Conservation (phyloP, 1,140 invertebrate genomes). For the Ostrea denselamellosa region DNA sequence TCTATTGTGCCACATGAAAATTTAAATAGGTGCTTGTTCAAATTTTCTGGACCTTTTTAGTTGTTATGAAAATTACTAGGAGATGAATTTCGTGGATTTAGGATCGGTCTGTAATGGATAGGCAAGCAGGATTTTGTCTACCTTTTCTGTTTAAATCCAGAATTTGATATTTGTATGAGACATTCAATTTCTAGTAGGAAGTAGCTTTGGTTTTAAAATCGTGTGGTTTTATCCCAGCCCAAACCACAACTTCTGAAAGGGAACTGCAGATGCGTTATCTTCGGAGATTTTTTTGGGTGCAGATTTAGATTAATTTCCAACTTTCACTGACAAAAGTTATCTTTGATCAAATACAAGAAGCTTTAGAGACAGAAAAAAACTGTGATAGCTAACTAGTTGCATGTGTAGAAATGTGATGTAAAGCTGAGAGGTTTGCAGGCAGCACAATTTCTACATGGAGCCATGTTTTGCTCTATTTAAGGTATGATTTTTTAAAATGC, state of each 20-base stretch:
- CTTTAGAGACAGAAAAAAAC: not conserved
- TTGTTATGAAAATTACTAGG: conserved; percentile 6
- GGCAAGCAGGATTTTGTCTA: not conserved
- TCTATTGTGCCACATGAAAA: conserved; percentile 28
- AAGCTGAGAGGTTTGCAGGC: not conserved
- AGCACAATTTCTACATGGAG: not conserved
- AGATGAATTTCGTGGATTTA: not conserved
- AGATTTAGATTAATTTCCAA: not conserved
- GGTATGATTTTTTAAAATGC: not conserved
- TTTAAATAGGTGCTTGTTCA: not conserved
- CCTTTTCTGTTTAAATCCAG: not conserved
- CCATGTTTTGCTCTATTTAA: not conserved
- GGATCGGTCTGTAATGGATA: conserved; percentile 20
- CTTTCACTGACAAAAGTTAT: conserved; percentile 26
- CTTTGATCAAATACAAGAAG: not conserved
- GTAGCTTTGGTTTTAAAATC: conserved; percentile 3
- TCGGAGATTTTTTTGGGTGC: not conserved
- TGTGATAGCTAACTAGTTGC: conserved; percentile 18
- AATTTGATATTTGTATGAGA: not conserved
- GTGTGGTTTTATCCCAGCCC: not conserved
- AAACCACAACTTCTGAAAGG: not conserved
- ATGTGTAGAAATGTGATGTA: not conserved
- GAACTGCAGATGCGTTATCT: conserved; percentile 13
- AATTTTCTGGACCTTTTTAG: not conserved
- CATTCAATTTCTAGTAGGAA: conserved; percentile 30